These are phyloP conservation scores for Hippopotamus amphibius DNA, from an alignment of 2,113 vertebrate genomes.

Conservation along the genomic window DNA sequence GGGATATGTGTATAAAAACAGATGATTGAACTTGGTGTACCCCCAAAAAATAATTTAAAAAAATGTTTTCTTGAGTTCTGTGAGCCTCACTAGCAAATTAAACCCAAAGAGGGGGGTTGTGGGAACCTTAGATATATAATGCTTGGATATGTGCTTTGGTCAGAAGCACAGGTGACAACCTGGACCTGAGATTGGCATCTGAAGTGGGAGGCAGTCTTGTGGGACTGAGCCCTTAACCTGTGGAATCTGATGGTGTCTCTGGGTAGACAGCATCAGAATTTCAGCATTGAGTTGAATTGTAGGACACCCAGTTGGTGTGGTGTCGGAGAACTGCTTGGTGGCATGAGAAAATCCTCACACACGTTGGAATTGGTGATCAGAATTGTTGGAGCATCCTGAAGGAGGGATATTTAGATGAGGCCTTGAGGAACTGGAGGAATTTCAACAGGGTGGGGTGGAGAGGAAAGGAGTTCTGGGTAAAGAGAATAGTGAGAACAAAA, in stretches of 20 bases:
- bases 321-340: background rate
- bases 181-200: background rate
- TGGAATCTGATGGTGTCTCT: background rate
- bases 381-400: background rate
- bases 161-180: background rate
- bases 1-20: too few species aligned
- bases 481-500: background rate
- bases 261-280: background rate
- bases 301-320: background rate
- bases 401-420: background rate
- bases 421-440: background rate
- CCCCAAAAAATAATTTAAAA: background rate
- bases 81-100: background rate
- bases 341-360: background rate
- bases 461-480: background rate
- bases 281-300: background rate
- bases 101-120: background rate
- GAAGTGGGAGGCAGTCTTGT: background rate
- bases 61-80: background rate
- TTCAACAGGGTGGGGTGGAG: background rate
- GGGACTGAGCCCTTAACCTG: background rate
- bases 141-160: background rate
- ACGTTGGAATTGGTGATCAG: background rate
- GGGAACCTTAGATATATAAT: background rate
- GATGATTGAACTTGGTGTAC: too few species aligned